phyloP scores from a whole-genome alignment of 2,888 invertebrate genomes.

The Euproctis similis region DNA sequence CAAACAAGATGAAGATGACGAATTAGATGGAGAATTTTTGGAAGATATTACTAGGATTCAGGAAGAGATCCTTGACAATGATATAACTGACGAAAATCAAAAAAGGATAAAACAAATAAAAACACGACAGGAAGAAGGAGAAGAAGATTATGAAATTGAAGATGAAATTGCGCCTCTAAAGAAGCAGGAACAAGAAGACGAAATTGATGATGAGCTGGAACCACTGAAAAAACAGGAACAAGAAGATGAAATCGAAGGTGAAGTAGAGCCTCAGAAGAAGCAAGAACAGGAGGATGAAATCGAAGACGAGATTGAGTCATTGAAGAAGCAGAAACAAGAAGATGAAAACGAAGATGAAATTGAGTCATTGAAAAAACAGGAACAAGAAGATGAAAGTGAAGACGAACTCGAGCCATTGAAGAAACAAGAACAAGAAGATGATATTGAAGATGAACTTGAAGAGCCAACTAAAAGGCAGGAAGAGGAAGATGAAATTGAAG shows the following conservation, averaged over 20 bases:
- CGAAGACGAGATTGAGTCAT: constrained; percentile 2
- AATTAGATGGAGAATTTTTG: constrained; percentile 18
- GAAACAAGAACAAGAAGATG: constrained; percentile 10
- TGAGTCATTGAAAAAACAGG: constrained; percentile 9
- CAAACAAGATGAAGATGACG: constrained; percentile 26
- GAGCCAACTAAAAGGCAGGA: constrained; percentile 7
- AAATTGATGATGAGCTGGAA: neutral
- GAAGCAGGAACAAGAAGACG: constrained; percentile 2
- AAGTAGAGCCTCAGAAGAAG: constrained; percentile 2
- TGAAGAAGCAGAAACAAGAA: constrained; percentile 6
- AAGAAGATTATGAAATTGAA: constrained; percentile 9
- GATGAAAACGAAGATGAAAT: constrained; percentile 11
- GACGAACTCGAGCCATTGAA: constrained; percentile 6
- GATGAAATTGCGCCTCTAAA: constrained; percentile 6
- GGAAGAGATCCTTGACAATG: constrained; percentile 16
- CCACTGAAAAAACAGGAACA: constrained; percentile 4
- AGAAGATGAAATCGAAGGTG: constrained; percentile 1
- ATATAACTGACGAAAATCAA: constrained; percentile 7
- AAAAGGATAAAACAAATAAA: neutral
- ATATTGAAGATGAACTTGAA: constrained; percentile 9
- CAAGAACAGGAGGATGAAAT: constrained; percentile 3
- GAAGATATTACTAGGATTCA: constrained; percentile 9
- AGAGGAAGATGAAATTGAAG: constrained; percentile 6
- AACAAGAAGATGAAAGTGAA: constrained; percentile 13
- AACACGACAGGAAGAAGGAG: constrained; percentile 15